A percentile compares a stretch with the other conserved stretches of the same genome.
Evolutionary conservation across 2,113 vertebrate species (phyloP).

Genomic region (Pantherophis guttatus): DNA sequence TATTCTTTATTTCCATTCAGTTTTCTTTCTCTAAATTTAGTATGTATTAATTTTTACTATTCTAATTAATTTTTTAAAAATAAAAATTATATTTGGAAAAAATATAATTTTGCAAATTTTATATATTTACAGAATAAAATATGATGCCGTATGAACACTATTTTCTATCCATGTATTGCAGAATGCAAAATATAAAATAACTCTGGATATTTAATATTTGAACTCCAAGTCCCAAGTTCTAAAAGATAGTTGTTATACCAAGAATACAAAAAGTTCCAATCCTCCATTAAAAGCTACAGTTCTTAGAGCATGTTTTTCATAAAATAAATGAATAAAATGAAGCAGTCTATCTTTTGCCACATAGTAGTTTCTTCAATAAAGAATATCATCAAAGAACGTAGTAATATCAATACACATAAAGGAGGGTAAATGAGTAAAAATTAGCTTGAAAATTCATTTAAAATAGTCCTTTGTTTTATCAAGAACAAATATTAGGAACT

Average conservation of each 20-base stretch:
- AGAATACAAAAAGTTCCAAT: background rate
- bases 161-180: background rate
- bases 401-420: background rate
- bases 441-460: background rate
- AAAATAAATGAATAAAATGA: background rate
- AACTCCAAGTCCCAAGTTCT: background rate
- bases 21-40: background rate
- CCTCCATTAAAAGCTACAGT: background rate
- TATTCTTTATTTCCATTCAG: background rate
- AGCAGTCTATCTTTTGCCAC: background rate
- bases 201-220: background rate
- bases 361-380: background rate
- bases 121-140: background rate
- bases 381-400: background rate
- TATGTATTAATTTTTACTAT: background rate
- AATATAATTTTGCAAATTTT: too few species aligned
- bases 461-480: background rate
- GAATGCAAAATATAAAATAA: background rate
- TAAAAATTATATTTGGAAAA: background rate
- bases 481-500: background rate
- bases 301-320: background rate
- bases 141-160: background rate
- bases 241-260: background rate
- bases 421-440: background rate
- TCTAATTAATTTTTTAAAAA: background rate